Evolutionary conservation across 2,113 vertebrate genomes (phyloP), one percentile per base, ranked within the genome.

Genomic region (Ochotona curzoniae): DNA sequence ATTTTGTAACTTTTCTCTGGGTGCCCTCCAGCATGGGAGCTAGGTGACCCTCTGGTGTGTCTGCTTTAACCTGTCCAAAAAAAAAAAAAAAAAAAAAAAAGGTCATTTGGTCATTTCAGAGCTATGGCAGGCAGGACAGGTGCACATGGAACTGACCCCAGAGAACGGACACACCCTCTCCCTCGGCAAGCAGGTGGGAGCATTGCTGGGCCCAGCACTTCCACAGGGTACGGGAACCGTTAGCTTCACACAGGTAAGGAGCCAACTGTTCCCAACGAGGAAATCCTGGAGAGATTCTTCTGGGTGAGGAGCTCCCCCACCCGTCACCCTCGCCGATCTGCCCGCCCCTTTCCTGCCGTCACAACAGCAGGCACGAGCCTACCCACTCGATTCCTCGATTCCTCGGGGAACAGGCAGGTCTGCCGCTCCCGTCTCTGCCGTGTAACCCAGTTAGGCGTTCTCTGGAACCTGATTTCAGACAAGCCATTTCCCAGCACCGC

Each of bases 301-400:
- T 91, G 74, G 92, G 79, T 83, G 69, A 94, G 86, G 71, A 92
- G 71, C 74, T 80, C 83, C 73, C 91, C 70, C 79, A 57, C 54
- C 86, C 86, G 67, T 74, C 83, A 71, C 61, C 83, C 74, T 70
- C 64, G 73, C 60, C 89, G 64, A 81, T 94, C 96, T 87, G 93
- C 93, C 91, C 23, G n/a, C 87, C 96, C 96, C 93, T 96, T 96
- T 51, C 60, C 78, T 94, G 90, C 96, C 49, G 81, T 94, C 96
- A 96, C 94, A 96, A 96, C 95, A 96, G 87, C 91, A 87, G 90
- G 90, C 96, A 94, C 92, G 91, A 91, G 66, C 83, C 93, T 94
- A 74, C 96, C 93, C 95, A 96, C 95, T 94, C 87, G 32, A 93
- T 92, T 93, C 89, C 95, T 94, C 87, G 32, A 93, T 92, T 93